A percentile compares a stretch with the other conserved stretches of the same genome.
Evolutionary conservation across 2,113 vertebrate species (phyloP).

Genomic region (Cathartes aura): DNA sequence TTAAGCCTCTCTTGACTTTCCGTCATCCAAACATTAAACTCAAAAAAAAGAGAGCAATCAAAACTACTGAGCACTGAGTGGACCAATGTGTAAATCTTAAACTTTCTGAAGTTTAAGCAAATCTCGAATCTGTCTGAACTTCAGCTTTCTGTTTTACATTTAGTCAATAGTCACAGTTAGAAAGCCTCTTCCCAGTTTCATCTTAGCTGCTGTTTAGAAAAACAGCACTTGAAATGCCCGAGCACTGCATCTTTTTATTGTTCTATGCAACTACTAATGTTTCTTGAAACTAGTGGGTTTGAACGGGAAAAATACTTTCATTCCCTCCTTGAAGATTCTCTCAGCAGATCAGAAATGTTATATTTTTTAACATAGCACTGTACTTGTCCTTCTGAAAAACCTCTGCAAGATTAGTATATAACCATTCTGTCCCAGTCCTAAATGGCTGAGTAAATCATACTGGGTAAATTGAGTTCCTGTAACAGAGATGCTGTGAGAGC

Average conservation of each 20-base stretch:
- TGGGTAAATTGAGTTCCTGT: neutral
- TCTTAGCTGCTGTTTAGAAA: neutral
- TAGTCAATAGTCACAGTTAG: neutral
- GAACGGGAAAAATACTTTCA: neutral
- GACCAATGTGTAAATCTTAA: neutral
- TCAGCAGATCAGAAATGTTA: neutral
- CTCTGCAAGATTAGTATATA: neutral
- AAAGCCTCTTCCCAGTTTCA: neutral
- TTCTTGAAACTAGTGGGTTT: neutral
- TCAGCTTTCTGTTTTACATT: neutral
- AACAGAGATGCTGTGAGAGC: neutral
- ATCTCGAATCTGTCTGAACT: neutral
- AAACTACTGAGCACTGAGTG: neutral
- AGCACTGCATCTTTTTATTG: neutral
- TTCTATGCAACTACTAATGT: neutral
- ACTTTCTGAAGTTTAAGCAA: neutral
- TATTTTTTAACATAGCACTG: neutral
- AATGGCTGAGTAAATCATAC: neutral
- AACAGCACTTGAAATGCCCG: neutral
- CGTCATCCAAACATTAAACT: neutral
- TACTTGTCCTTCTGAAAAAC: neutral
- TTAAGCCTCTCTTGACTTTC: neutral
- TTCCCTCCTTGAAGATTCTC: neutral
- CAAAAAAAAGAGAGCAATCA: neutral
- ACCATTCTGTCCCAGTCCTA: neutral